Evolutionary conservation across 2,797 vertebrate species (phyloP), one percentile per base, ranked within the genome.

Genomic region (Sebastes nivosus): DNA sequence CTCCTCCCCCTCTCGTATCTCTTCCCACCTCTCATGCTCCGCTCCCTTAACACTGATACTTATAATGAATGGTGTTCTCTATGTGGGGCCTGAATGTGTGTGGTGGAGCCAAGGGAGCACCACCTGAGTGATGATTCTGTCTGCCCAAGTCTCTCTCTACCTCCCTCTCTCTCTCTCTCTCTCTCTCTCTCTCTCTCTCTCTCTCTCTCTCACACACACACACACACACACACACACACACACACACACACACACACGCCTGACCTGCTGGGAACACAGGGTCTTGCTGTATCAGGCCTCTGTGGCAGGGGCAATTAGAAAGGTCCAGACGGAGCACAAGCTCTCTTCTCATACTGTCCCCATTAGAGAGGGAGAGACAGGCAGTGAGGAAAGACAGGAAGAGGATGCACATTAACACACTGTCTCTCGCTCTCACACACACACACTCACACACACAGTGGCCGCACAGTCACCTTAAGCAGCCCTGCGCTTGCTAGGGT

Each of bases 71-170:
- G 8, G 96, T 95, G 81, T 96, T 97, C 95, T 98, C 97, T 96
- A 97, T 99, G 95, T 97, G 97, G 52, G 97, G 97, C 92, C 97
- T 96, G 94, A 97, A 97, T 96, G 96, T 98, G 95, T 97, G 92
- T 75, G 96, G 94, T 97, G 96, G 83, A 97, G 95, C 94, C 96
- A 96, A 92, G 96, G 96, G 95, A 97, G 96, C 94, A 96, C 97
- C 94, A 98, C 97, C 96, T 98, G 97, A 96, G 97, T 97, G 95
- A 99, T 97, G 95, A 97, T 97, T 96, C 97, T 97, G 96, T 99
- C 97, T 94, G 96, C 96, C 92, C 95, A 95, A 81, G 96, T 79
- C 84, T 81, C 86, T 81, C 84, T 79, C 80, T 77, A 8, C 36
- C 32, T 12, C 58, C 67, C 79, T 77, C 72, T 75, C 77, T 46